Evolutionary conservation across 1,140 invertebrate species (phyloP), one percentile per base, ranked within the genome.

Genomic region (Asobara japonica): DNA sequence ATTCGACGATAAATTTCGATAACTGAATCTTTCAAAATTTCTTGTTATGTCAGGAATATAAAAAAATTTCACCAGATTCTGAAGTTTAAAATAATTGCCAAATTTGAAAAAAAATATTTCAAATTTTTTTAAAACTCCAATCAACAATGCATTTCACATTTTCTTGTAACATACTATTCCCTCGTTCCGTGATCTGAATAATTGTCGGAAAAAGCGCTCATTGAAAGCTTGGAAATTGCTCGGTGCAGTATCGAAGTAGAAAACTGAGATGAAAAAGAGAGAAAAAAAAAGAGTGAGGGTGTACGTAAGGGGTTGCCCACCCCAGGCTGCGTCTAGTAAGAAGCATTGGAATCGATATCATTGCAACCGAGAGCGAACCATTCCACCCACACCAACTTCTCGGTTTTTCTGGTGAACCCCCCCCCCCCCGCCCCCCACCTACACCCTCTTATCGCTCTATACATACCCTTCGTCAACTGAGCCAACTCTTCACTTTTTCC

Each of bases 261-360:
- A 8, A 71, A 8, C 31, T 30, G 74, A 75, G 80, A 73, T 78
- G 76, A 79, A 82, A 85, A 84, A 85, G 83, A 83, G 77, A 85
- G 85, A 87, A 86, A 83, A 87, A 86, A 80, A 83, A 87, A 86
- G 84, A 82, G 27, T 31, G 41, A 16, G 1, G n/a, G 27, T 27
- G 27, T 25, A 60, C 51, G 84, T 80, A 85, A 70, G 51, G 65
- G 51, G 70, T 69, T 84, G 83, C 80, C 86, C 80, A 81, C 85
- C 85, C 84, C 82, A 80, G 79, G 83, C 82, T 78, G 77, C 83
- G 82, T 83, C 82, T 86, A 83, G 80, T 86, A 86, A 86, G 85
- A 81, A 87, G 84, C 86, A 86, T 86, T 84, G 84, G 80, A 87
- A 87, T 88, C 86, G 83, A 87, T 88, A 88, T 86, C 85, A 87